Base-by-base conservation (phyloP, 1,140 invertebrate species). In the Polyergus mexicanus region DNA sequence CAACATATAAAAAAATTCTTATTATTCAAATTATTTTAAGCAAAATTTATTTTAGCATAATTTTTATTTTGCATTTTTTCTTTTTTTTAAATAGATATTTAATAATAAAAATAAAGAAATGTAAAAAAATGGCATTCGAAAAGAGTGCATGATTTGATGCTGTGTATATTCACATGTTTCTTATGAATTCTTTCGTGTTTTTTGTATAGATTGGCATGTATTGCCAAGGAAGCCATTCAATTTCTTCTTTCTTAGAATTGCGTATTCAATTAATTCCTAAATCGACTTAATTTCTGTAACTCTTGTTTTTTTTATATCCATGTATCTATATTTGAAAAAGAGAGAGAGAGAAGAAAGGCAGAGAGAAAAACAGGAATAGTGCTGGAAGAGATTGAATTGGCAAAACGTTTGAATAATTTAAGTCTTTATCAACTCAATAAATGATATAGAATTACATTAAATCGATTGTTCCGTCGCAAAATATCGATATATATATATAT, bases 351-450 rank as follows among this genome's bases (percentile, higher is more conserved):
- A 47, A 47, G 13, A 16, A 47, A 16, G 13, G 44, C 8, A 8
- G 11, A 10, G 35, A 38, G n/a, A 38, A 41, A 41, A 41, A 47
- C 11, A 71, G 60, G 76, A 22, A 54, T 47, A 81, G 38, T 6
- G 6, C 10, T 35, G 63, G 54, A 28, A 41, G 51, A 81, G 65
- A 88, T 88, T 88, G 71, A 32, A 87, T 89, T 76, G 84, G 88
- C 60, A 83, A 88, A 88, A 84, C 35, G 28, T 38, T 51, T 16
- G 69, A 88, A 90, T 91, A 91, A 88, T 89, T 90, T 78, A 86
- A 88, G 38, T 65, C 16, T 69, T 87, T 85, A 66, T 69, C 62
- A 86, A 47, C 1, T 13, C n/a, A 35, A 35, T 54, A 11, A 28
- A 66, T 13, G 16, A 41, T 16, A 16, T 65, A 22, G 16, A 54